Percentiles rank a stretch among this genome's conserved stretches.
Evolutionary conservation across 2,113 vertebrate species (phyloP).

Genomic region (Thalassoma bifasciatum): DNA sequence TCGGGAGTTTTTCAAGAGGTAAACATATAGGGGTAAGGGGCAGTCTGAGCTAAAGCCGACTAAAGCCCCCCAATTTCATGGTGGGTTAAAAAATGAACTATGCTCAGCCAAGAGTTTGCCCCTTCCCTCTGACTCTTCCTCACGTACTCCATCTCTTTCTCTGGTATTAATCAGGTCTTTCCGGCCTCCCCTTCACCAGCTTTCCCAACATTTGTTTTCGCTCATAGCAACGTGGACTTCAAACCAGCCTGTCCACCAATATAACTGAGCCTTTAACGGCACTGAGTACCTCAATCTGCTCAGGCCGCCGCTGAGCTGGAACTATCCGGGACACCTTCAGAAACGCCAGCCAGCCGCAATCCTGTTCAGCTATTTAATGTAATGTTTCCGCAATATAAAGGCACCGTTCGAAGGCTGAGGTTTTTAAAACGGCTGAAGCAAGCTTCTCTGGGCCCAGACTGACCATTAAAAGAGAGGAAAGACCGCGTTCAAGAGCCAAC

Average conservation of each 20-base stretch:
- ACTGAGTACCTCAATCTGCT: constrained; percentile 52
- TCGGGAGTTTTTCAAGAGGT: constrained; percentile 51
- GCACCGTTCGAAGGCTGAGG: constrained; percentile 78
- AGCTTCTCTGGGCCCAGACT: constrained; percentile 79
- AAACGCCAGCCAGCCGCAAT: constrained; percentile 66
- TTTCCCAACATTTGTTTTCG: constrained; percentile 73
- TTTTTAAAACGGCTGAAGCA: constrained; percentile 82
- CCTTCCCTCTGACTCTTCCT: constrained; percentile 57
- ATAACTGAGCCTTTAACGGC: constrained; percentile 45
- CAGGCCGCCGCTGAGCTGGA: constrained; percentile 44
- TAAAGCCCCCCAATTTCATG: constrained; percentile 83
- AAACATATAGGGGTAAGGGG: constrained; percentile 62
- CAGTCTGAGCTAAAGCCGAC: constrained; percentile 72
- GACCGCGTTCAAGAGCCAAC: constrained; percentile 79
- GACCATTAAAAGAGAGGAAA: constrained; percentile 86
- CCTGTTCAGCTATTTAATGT: constrained; percentile 83
- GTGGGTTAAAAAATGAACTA: constrained; percentile 82
- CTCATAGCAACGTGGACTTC: constrained; percentile 66
- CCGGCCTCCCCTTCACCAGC: constrained; percentile 63
- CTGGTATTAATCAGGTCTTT: constrained; percentile 82
- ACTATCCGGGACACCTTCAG: constrained; percentile 76
- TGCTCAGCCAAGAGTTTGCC: constrained; percentile 73
- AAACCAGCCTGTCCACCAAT: constrained; percentile 60
- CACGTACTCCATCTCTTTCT: constrained; percentile 53
- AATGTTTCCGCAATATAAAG: constrained; percentile 87